Evolutionary conservation across 2,888 invertebrate species (phyloP).

Genomic region (Drosophila vallismaia): DNA sequence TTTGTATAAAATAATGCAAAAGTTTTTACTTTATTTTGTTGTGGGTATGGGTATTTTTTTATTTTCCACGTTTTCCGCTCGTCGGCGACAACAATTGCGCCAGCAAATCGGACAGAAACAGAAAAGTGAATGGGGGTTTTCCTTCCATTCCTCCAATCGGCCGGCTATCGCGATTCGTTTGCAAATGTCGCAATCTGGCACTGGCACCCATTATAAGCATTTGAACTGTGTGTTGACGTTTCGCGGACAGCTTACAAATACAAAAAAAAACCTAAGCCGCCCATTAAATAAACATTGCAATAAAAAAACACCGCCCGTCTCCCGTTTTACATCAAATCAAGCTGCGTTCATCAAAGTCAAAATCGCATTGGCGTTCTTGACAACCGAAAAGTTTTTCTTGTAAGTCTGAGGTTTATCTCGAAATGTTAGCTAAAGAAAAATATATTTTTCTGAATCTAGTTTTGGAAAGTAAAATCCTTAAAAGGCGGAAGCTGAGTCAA

Average conservation of each 20-base stretch:
- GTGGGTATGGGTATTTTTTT: constrained; percentile 29
- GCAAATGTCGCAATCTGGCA: constrained; percentile 73
- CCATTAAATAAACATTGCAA: constrained; percentile 46
- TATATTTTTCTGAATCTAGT: neutral
- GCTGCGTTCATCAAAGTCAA: constrained; percentile 69
- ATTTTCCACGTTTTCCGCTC: constrained; percentile 69
- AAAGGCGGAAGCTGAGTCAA: neutral
- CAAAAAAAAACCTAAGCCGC: constrained; percentile 15
- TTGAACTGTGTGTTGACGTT: constrained; percentile 47
- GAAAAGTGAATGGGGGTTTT: constrained; percentile 71
- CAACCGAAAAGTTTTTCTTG: constrained; percentile 42
- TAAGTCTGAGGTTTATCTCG: constrained; percentile 18
- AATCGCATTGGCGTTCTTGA: constrained; percentile 36
- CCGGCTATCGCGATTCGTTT: constrained; percentile 43
- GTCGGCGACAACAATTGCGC: constrained; percentile 46
- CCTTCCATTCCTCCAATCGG: constrained; percentile 39
- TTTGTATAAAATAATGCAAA: constrained; percentile 34
- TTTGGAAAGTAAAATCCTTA: neutral
- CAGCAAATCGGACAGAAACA: constrained; percentile 39
- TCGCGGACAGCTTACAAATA: constrained; percentile 21
- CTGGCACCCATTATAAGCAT: constrained; percentile 51
- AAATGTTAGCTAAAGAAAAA: neutral
- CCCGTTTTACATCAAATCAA: constrained; percentile 36
- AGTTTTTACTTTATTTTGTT: constrained; percentile 46
- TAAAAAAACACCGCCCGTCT: constrained; percentile 8